A percentile compares a stretch with the other conserved stretches of the same genome.
Conservation (phyloP, 2,113 vertebrate genomes). For the Panthera leo region DNA sequence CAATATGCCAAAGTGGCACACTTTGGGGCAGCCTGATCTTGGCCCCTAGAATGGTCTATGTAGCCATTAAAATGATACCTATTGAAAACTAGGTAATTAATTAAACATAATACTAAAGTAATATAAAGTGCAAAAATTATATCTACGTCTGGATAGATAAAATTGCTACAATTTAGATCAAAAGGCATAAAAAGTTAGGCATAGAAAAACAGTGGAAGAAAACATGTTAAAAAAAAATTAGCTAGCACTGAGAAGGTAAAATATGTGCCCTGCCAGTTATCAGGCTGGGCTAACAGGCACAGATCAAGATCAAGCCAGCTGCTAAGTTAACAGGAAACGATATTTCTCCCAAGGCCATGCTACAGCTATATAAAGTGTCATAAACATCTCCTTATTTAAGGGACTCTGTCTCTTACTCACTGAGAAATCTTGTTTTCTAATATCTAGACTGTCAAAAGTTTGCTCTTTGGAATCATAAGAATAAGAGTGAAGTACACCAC, state of each 20-base stretch:
- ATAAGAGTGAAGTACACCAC: background rate
- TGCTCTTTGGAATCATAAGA: constrained; percentile 16
- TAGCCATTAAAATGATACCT: background rate
- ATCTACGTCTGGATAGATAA: background rate
- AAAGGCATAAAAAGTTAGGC: background rate
- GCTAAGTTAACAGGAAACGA: background rate
- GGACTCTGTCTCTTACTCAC: background rate
- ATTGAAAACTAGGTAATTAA: background rate
- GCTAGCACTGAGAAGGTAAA: background rate
- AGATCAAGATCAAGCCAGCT: background rate
- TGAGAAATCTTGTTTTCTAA: constrained; percentile 24
- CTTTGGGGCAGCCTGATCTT: background rate
- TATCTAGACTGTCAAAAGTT: background rate
- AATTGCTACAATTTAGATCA: background rate
- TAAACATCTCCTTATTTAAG: background rate
- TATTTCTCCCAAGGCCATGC: background rate
- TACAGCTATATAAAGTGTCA: background rate
- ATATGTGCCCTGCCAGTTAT: background rate
- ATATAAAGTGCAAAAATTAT: background rate
- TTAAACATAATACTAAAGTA: background rate
- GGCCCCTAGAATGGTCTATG: background rate
- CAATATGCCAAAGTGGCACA: background rate
- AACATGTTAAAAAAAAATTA: background rate
- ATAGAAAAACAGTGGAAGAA: background rate
- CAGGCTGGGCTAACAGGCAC: no score